phyloP scores from a whole-genome alignment of 2,113 vertebrate species.

The Cynoglossus semilaevis region DNA sequence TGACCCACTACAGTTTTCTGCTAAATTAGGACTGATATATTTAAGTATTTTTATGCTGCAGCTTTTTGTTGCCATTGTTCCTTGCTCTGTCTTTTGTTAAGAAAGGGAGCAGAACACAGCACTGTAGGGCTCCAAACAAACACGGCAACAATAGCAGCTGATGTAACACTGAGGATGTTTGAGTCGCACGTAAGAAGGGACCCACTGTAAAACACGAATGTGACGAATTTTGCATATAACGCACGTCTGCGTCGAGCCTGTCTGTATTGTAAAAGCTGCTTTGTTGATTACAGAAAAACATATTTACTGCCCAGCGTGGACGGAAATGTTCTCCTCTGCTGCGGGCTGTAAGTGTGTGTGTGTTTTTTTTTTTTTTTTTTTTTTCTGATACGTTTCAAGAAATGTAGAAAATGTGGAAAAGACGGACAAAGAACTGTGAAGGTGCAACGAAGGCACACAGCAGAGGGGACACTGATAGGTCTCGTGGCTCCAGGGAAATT shows the following conservation, averaged over 20 bases:
- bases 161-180: not conserved
- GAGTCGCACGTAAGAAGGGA: no score
- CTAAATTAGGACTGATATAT: conserved; percentile 53
- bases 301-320: no score
- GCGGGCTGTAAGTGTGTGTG: no score
- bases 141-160: conserved; percentile 18
- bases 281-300: no score
- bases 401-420: conserved; percentile 45
- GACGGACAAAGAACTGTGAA: conserved; percentile 29
- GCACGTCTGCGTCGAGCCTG: no score
- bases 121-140: conserved; percentile 31
- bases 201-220: no score
- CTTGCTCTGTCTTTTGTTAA: conserved; percentile 21
- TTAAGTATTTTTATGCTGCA: conserved; percentile 40
- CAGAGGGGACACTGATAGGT: conserved; percentile 52
- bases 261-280: no score
- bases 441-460: conserved; percentile 32
- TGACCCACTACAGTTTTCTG: conserved; percentile 50
- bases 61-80: conserved; percentile 21
- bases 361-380: no score
- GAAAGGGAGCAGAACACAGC: conserved; percentile 5
- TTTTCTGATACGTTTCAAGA: not conserved
- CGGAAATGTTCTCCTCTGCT: no score
- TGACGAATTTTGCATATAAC: no score
- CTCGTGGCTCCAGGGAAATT: conserved; percentile 59